Base-by-base conservation (phyloP, 2,113 vertebrate genomes). In the Scophthalmus maximus region DNA sequence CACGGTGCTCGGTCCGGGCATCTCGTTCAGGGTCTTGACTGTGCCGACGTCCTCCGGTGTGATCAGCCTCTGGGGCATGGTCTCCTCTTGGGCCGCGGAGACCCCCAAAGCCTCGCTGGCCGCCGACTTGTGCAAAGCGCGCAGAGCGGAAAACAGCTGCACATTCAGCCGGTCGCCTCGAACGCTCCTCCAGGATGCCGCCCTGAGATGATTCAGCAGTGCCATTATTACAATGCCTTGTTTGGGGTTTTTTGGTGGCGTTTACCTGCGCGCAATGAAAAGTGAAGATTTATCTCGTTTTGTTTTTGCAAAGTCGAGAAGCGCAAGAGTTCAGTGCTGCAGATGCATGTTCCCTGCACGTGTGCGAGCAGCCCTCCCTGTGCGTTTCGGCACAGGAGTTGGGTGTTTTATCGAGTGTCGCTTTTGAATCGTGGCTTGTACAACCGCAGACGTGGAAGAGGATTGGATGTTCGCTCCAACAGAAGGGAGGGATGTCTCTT, bases 1-100 rank as follows among this genome's bases (percentile, higher is more conserved):
- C 5, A 96, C 9, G 2, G 93, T 93, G 76, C 91, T 92, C 53
- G 96, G 96, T 76, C 96, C 96, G 0, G 96, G 96, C 96, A 97
- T 96, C 84, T 96, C 95, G 2, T 91, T 84, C 46, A 97, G 90
- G 23, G 55, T 92, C 87, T 93, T 96, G 40, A 91, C 72, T 36
- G 70, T 79, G 6, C 23, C 72, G 10, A 73, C 71, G 3, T 65
- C 29, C 5, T 34, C 30, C 1, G 88, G 60, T 14, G 62, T 26
- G 34, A 85, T 71, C 78, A 79, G 0, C 2, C 36, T 51, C 1
- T 83, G 80, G 0, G 83, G 23, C 32, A 88, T 18, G 40, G 69
- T 27, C 57, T 73, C 69, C 14, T 80, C 86, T 30, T 40, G 66
- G 22, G 73, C 55, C 3, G 82, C 20, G 36, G 88, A n/a, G 84